phyloP scores from a whole-genome alignment of 2,113 vertebrate genomes.

The Rallus limicola region DNA sequence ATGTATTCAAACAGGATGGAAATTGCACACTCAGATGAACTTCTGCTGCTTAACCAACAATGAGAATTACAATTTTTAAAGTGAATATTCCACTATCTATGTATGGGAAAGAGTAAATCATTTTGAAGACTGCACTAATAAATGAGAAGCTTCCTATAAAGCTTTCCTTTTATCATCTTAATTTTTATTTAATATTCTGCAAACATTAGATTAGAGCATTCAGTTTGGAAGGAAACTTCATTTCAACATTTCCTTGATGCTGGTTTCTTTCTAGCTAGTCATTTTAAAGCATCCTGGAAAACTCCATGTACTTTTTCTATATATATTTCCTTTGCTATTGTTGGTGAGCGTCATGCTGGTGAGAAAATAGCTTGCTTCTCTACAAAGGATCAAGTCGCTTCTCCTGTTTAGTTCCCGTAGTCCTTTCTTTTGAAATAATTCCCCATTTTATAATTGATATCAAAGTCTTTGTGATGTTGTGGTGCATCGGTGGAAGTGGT shows the following conservation, averaged over 20 bases:
- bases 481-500: background rate
- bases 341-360: background rate
- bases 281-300: conserved; percentile 22
- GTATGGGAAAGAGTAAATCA: background rate
- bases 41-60: background rate
- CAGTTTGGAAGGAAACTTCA: background rate
- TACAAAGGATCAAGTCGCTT: conserved; percentile 36
- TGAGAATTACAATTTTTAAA: background rate
- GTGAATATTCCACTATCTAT: background rate
- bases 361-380: conserved; percentile 37
- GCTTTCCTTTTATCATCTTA: background rate
- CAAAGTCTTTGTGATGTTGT: background rate
- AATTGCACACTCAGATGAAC: background rate
- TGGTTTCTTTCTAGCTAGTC: conserved; percentile 8
- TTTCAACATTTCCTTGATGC: background rate
- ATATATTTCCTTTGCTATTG: conserved; percentile 76
- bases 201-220: conserved; percentile 11
- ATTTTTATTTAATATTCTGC: background rate
- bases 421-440: background rate
- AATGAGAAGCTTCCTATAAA: background rate
- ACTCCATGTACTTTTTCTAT: background rate
- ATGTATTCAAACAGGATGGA: background rate
- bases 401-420: conserved; percentile 34
- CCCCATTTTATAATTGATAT: background rate
- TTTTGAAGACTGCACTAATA: background rate